Conservation (phyloP, 2,797 vertebrate species). For the Galagoides demidoff region DNA sequence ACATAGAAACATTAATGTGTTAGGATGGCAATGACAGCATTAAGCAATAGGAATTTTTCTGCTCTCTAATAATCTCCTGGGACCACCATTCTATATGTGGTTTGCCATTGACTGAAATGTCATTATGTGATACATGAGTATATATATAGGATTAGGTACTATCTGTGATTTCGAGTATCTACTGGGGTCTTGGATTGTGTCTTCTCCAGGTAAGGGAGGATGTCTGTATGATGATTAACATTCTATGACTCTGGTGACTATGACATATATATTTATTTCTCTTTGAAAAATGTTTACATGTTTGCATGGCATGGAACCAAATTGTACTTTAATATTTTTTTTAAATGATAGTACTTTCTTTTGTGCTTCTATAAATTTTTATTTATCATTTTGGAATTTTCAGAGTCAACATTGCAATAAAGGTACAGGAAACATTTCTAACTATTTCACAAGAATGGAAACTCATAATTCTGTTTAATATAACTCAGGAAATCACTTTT, state of each 20-base stretch:
- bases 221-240: not conserved
- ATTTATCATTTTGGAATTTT: not conserved
- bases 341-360: not conserved
- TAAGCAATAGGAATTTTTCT: not conserved
- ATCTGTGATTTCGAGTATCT: not conserved
- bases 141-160: not conserved
- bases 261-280: not conserved
- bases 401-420: not conserved
- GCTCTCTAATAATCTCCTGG: not conserved
- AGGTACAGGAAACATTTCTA: not conserved
- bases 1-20: not conserved
- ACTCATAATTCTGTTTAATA: not conserved
- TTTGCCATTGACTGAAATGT: not conserved
- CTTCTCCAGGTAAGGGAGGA: not conserved
- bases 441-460: not conserved
- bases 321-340: not conserved
- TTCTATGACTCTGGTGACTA: not conserved
- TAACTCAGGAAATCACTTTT: conserved; percentile 10
- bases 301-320: not conserved
- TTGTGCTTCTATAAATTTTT: not conserved
- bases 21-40: not conserved
- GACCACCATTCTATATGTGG: not conserved
- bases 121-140: not conserved
- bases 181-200: not conserved
- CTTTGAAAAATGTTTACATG: not conserved